phyloP scores from a whole-genome alignment of 2,113 vertebrate genomes.

The Cynocephalus volans region DNA sequence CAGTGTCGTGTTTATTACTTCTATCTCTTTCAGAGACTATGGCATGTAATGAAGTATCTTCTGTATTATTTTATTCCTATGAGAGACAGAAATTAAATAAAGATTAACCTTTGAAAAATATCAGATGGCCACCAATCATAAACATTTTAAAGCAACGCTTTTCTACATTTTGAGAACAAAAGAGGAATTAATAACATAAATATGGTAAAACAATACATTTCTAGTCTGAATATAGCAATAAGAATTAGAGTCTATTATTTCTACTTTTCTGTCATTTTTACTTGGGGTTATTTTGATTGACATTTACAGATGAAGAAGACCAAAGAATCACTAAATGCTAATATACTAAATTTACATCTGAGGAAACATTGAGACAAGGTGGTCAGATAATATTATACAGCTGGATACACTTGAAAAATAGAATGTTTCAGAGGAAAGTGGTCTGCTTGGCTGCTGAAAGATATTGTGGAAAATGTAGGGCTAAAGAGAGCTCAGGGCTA shows the following conservation, averaged over 20 bases:
- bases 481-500: neutral
- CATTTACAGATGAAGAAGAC: neutral
- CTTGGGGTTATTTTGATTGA: neutral
- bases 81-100: conserved; percentile 47
- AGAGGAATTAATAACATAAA: neutral
- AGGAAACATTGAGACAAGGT: neutral
- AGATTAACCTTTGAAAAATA: conserved; percentile 51
- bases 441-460: neutral
- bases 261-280: neutral
- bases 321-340: neutral
- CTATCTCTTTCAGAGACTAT: conserved; percentile 45
- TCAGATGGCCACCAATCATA: neutral
- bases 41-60: conserved; percentile 23
- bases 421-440: neutral
- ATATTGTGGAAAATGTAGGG: neutral
- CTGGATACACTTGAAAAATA: neutral
- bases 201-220: neutral
- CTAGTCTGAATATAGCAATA: neutral
- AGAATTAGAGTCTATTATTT: neutral
- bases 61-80: conserved; percentile 22
- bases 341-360: neutral
- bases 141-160: neutral
- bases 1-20: conserved; percentile 58
- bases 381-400: neutral
- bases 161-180: neutral